Evolutionary conservation across 2,797 vertebrate genomes (phyloP), one percentile per base, ranked within the genome.

Genomic region (Jordanella pulchra): DNA sequence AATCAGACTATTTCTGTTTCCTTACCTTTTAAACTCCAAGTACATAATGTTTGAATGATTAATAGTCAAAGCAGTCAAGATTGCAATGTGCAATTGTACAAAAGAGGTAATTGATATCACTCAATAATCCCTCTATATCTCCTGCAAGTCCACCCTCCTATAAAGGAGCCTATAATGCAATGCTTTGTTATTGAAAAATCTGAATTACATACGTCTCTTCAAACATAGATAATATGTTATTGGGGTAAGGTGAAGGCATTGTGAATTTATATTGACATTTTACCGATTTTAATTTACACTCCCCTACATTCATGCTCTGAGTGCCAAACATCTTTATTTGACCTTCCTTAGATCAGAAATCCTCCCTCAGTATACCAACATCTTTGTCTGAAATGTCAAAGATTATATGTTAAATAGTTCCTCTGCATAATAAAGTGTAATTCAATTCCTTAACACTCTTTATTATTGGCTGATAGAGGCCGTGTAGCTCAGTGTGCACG

Each of bases 81-180:
- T 89, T 85, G 82, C 83, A 90, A 92, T 92, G 87, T 81, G 74
- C 85, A 80, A 82, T 83, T 82, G 84, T 92, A 94, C 85, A 92
- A 81, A 87, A 85, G 86, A 79, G 85, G 87, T 89, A 90, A 93
- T 90, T 93, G 88, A 92, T 91, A 93, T 92, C 87, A 83, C 86
- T 87, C 88, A 81, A 82, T 93, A 94, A 94, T 94, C 91, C 91
- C 75, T 76, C 83, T 75, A 83, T 84, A 89, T 91, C 89, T 86
- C 78, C 73, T 79, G 84, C 86, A 93, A 94, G 92, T 91, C 92
- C 91, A 92, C 89, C 92, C 87, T 81, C 79, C 84, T 83, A 76
- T 84, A 84, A 89, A 90, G 79, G 79, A 85, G 77, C 81, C 82
- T 76, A 69, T 91, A 90, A 90, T 89, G 82, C 69, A 81, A 83